Base-by-base conservation (phyloP, 2,797 vertebrate genomes). In the Protosalanx chinensis region DNA sequence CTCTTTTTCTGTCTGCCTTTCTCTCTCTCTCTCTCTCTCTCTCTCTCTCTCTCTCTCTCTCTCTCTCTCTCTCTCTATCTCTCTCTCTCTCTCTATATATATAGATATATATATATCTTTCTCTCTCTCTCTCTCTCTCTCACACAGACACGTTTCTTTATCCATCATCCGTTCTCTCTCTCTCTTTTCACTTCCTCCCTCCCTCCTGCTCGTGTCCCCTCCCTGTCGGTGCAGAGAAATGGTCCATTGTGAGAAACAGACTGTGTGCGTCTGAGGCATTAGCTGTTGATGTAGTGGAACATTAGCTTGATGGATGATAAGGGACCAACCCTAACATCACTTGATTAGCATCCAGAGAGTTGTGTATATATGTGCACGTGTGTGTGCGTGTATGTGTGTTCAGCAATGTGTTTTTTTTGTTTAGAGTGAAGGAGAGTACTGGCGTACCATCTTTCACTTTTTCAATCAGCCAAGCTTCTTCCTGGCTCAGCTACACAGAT, bases 271-370 rank as follows among this genome's bases (percentile, higher is more conserved):
- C 86, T 89, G 86, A 84, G 78, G 88, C 88, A 89, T 90, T 91
- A 90, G 85, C 86, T 82, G 82, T 90, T 92, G 88, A 90, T 92
- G 90, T 89, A 90, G 89, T 88, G 87, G 83, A 85, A 88, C 88
- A 91, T 91, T 92, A 91, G 86, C 76, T 87, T 91, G 89, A 91
- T 88, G 77, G 88, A 92, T 90, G 82, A 76, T 63, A 57, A 49
- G 78, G 79, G 79, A 72, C 83, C 84, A 82, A 84, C 78, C 86
- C 82, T 71, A 84, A 87, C 87, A 88, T 89, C 83, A 82, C 77
- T 88, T 86, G 83, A 90, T 90, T 90, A 90, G 88, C 87, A 89
- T 91, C 81, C 76, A 71, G 76, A 85, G 75, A 69, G 66, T 72
- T 73, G 5, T 72, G 67, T 63, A 18, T 72, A 79, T 83, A 69